Evolutionary conservation across 2,113 vertebrate genomes (phyloP).

Genomic region (Mohoua ochrocephala): DNA sequence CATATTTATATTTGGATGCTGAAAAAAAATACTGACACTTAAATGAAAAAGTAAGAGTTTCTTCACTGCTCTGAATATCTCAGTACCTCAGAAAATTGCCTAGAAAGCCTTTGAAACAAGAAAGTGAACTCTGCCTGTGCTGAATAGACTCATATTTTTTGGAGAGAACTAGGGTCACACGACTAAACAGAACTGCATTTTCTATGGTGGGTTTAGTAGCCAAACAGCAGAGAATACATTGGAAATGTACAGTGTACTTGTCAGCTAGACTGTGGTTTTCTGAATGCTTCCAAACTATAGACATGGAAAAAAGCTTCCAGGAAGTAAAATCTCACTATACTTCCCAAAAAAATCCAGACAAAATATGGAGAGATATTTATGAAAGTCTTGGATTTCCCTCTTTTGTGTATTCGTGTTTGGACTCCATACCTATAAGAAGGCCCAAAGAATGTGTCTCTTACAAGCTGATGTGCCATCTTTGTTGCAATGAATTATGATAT

Average conservation of each 20-base stretch:
- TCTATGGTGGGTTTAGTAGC: not conserved
- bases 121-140: not conserved
- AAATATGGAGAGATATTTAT: not conserved
- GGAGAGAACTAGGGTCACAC: not conserved
- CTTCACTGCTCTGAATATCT: not conserved
- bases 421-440: not conserved
- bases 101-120: not conserved
- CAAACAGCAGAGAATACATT: not conserved
- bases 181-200: not conserved
- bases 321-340: not conserved
- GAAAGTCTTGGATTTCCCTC: not conserved
- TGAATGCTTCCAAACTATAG: not conserved
- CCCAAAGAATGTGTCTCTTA: not conserved
- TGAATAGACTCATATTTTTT: not conserved
- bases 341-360: not conserved
- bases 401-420: not conserved
- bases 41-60: not conserved
- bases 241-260: not conserved
- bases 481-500: not conserved
- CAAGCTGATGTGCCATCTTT: not conserved
- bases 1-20: not conserved
- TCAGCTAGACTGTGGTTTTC: slow-evolving; percentile 19
- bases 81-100: not conserved
- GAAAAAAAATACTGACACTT: not conserved
- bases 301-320: slow-evolving; percentile 14